Evolutionary conservation across 2,888 invertebrate species (phyloP).

Genomic region (Eilema depressum): DNA sequence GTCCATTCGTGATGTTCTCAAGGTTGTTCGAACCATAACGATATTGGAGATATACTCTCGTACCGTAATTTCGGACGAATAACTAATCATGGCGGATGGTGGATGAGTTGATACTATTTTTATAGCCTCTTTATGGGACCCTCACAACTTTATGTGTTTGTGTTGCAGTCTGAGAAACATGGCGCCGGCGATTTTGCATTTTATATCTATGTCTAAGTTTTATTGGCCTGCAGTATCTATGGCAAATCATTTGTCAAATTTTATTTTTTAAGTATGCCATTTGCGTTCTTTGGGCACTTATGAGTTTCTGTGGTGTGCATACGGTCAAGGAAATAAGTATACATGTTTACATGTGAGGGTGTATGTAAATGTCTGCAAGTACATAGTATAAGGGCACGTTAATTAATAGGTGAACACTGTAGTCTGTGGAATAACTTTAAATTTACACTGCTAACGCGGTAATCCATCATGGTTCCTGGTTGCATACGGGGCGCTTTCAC

Average conservation of each 20-base stretch:
- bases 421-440: too few relatives aligned
- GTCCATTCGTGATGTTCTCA: not conserved
- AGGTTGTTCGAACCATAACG: not conserved
- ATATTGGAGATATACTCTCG: not conserved
- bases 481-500: too few relatives aligned
- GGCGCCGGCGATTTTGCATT: conserved; percentile 32
- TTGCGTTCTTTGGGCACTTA: not conserved
- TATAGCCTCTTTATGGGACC: conserved; percentile 30
- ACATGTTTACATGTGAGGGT: too few relatives aligned
- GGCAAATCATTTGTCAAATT: not conserved
- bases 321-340: too few relatives aligned
- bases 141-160: conserved; percentile 33
- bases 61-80: conserved; percentile 10
- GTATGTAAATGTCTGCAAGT: too few relatives aligned
- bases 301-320: too few relatives aligned
- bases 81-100: not conserved
- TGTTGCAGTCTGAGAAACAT: conserved; percentile 23
- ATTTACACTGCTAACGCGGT: too few relatives aligned
- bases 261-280: not conserved
- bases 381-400: too few relatives aligned
- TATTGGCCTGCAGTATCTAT: not conserved
- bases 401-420: too few relatives aligned
- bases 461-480: too few relatives aligned
- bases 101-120: conserved; percentile 28
- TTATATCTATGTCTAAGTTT: conserved; percentile 11